phyloP scores from a whole-genome alignment of 2,888 invertebrate species.

The Amblyteles armatorius region DNA sequence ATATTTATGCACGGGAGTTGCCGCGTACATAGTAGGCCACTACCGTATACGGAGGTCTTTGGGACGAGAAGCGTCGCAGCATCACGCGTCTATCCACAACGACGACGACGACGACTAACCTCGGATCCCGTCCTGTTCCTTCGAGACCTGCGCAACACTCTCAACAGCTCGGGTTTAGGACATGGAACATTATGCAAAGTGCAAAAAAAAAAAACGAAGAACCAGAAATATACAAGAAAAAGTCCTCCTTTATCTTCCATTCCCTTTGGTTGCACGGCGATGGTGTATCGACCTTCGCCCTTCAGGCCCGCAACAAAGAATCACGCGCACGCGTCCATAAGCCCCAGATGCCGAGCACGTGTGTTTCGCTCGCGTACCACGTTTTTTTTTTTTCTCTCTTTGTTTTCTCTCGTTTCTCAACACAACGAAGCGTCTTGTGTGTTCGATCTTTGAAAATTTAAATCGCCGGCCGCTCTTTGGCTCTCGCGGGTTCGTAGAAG shows the following conservation, averaged over 20 bases:
- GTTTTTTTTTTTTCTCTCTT: conserved; percentile 30
- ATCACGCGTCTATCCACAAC: conserved; percentile 8
- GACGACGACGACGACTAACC: conserved; percentile 28
- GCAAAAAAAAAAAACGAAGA: conserved; percentile 3
- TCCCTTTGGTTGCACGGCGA: conserved; percentile 2
- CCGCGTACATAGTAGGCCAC: conserved; percentile 74
- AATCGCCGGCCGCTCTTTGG: conserved; percentile 53
- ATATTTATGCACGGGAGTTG: conserved; percentile 48
- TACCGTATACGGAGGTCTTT: conserved; percentile 78
- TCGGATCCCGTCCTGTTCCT: conserved; percentile 15
- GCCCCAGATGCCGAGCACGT: conserved; percentile 69
- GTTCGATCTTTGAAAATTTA: conserved; percentile 73
- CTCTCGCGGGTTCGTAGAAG: conserved; percentile 33
- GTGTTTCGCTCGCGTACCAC: conserved; percentile 50
- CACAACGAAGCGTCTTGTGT: conserved; percentile 5
- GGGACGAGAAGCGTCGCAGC: conserved; percentile 58
- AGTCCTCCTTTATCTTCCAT: conserved; percentile 39
- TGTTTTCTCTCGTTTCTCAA: conserved; percentile 51
- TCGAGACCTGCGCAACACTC: not conserved
- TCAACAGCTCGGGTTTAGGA: not conserved
- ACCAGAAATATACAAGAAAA: not conserved
- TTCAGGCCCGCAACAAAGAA: conserved; percentile 46
- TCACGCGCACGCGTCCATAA: conserved; percentile 62
- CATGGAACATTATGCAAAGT: not conserved
- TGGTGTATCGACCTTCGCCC: conserved; percentile 25